These are phyloP conservation scores for Drosophila borealis DNA, from an alignment of 2,888 invertebrate genomes.

Conservation along the genomic window DNA sequence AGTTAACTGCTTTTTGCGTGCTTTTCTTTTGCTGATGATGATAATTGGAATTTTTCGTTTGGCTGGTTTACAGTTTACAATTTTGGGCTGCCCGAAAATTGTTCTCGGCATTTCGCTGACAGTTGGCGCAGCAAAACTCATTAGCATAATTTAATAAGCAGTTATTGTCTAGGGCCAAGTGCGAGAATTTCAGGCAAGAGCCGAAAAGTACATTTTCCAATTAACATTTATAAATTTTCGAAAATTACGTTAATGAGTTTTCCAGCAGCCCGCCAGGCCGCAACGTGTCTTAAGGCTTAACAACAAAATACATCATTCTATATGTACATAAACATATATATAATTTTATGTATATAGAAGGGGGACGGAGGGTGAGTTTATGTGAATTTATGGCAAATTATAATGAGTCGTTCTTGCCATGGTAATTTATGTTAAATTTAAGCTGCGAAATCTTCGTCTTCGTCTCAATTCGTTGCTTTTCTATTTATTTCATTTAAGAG, in stretches of 20 bases:
- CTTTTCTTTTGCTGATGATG: conserved; percentile 13
- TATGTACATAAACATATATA: conserved; percentile 19
- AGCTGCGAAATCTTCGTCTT: conserved; percentile 57
- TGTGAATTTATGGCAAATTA: conserved; percentile 72
- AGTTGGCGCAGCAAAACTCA: conserved; percentile 66
- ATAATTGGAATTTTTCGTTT: conserved; percentile 71
- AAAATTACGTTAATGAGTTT: conserved; percentile 80
- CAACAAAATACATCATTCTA: conserved; percentile 40
- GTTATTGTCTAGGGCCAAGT: conserved; percentile 62
- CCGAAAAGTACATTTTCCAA: conserved; percentile 67
- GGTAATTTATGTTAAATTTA: conserved; percentile 77
- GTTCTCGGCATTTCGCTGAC: conserved; percentile 58
- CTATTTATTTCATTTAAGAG: conserved; percentile 66
- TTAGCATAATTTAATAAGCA: conserved; percentile 81
- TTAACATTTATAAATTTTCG: conserved; percentile 78
- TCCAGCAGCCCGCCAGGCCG: conserved; percentile 47
- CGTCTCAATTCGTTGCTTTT: conserved; percentile 37
- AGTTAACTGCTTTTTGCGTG: conserved; percentile 26
- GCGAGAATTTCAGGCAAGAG: conserved; percentile 24
- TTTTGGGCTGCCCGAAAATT: conserved; percentile 26
- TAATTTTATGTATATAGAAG: conserved; percentile 3
- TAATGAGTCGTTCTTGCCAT: conserved; percentile 71
- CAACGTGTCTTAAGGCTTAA: conserved; percentile 60
- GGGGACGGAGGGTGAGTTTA: neutral
- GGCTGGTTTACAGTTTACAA: conserved; percentile 36